A percentile compares a stretch with the other conserved stretches of the same genome.
Evolutionary conservation across 2,888 invertebrate genomes (phyloP).

Genomic region (Carterocephalus palaemon): DNA sequence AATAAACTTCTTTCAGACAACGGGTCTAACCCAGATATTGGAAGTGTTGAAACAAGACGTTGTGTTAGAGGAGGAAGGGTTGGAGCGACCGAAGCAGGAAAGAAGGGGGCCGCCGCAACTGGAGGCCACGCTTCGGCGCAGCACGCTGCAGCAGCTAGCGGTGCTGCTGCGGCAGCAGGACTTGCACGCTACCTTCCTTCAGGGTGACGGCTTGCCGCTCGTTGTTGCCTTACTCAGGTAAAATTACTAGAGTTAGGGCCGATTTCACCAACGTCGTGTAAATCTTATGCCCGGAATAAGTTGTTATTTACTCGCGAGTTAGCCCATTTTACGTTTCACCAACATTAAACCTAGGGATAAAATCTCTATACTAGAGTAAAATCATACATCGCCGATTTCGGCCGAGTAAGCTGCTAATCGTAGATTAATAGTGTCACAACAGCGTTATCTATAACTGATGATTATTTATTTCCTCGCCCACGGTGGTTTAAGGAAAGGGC

Average conservation of each 20-base stretch:
- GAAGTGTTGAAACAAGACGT: constrained; percentile 71
- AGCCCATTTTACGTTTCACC: too few relatives aligned
- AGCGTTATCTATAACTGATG: too few relatives aligned
- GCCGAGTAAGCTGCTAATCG: too few relatives aligned
- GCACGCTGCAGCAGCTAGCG: constrained; percentile 82
- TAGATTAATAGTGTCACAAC: too few relatives aligned
- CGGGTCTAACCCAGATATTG: constrained; percentile 61
- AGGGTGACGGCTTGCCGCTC: constrained; percentile 75
- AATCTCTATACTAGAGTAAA: too few relatives aligned
- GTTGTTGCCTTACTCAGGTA: constrained; percentile 63
- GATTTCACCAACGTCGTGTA: too few relatives aligned
- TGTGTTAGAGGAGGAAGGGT: constrained; percentile 49
- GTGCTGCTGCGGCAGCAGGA: constrained; percentile 82
- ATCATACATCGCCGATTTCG: too few relatives aligned
- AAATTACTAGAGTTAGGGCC: neutral
- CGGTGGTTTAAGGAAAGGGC: too few relatives aligned
- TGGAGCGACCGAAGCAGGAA: constrained; percentile 39
- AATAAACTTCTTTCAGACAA: constrained; percentile 42
- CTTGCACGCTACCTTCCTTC: constrained; percentile 80
- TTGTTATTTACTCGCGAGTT: too few relatives aligned
- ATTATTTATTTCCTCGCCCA: too few relatives aligned
- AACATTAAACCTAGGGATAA: too few relatives aligned
- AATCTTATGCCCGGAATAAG: too few relatives aligned
- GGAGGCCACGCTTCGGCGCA: constrained; percentile 83
- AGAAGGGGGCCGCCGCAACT: constrained; percentile 49